These are phyloP conservation scores for Megathymus violae DNA, from an alignment of 1,140 invertebrate genomes.

Conservation along the genomic window DNA sequence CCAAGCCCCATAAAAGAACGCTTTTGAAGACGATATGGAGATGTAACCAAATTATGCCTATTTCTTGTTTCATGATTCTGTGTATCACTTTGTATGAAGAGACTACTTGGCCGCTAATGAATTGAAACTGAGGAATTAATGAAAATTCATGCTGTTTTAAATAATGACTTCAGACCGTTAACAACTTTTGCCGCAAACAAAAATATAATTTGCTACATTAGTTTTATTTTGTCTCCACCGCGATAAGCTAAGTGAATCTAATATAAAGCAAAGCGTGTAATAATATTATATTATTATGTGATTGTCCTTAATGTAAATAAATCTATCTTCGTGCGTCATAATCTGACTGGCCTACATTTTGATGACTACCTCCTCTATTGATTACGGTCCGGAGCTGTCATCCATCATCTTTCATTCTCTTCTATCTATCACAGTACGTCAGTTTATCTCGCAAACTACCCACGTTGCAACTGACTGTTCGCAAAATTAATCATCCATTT, in stretches of 20 bases:
- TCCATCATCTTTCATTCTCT: conserved; percentile 26
- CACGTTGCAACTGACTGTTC: conserved; percentile 10
- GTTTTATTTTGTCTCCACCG: background rate
- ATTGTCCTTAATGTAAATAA: conserved; percentile 8
- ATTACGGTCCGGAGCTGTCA: conserved; percentile 16
- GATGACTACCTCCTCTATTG: conserved; percentile 15
- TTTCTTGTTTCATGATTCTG: too few relatives aligned
- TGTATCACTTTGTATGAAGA: too few relatives aligned
- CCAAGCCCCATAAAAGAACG: too few relatives aligned
- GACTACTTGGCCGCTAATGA: too few relatives aligned
- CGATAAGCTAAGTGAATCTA: background rate
- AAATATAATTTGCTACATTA: too few relatives aligned
- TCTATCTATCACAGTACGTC: conserved; percentile 16
- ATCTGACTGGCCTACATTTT: conserved; percentile 22
- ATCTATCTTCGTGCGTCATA: conserved; percentile 8
- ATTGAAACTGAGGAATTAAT: too few relatives aligned
- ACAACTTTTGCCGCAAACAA: too few relatives aligned
- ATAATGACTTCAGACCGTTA: too few relatives aligned
- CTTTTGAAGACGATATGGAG: too few relatives aligned
- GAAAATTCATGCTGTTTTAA: too few relatives aligned
- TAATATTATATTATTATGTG: background rate
- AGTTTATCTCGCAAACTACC: conserved; percentile 4
- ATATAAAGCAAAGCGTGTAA: background rate
- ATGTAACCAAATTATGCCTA: too few relatives aligned
- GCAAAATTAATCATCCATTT: background rate